Conservation (phyloP, 1,140 invertebrate genomes). For the Nymphalis io region DNA sequence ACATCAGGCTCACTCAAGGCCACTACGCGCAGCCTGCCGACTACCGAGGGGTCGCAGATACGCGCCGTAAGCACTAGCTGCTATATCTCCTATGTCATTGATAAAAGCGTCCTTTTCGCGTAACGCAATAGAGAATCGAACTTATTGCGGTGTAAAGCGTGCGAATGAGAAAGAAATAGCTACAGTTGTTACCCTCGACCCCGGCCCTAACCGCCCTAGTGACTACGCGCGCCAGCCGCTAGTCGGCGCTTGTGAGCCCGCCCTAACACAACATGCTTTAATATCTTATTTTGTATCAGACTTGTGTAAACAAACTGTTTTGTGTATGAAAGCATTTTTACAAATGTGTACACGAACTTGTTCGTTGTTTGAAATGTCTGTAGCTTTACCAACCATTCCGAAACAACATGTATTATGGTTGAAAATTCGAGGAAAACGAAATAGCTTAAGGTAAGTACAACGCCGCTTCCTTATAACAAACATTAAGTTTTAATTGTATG, state of each 20-base stretch:
- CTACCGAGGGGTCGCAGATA: constrained; percentile 39
- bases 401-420: constrained; percentile 25
- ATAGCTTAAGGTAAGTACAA: constrained; percentile 39
- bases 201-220: constrained; percentile 56
- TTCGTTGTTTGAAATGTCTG: constrained; percentile 33
- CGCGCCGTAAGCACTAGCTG: constrained; percentile 43
- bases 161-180: constrained; percentile 52
- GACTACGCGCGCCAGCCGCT: constrained; percentile 59
- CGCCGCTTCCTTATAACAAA: constrained; percentile 8
- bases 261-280: constrained; percentile 70
- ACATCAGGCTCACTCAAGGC: constrained; percentile 77
- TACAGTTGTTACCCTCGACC: constrained; percentile 48
- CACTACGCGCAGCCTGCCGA: constrained; percentile 56
- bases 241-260: constrained; percentile 72
- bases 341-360: constrained; percentile 31
- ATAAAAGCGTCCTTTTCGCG: constrained; percentile 75
- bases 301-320: constrained; percentile 74
- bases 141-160: constrained; percentile 56
- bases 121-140: constrained; percentile 53
- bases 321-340: constrained; percentile 48
- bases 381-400: background rate
- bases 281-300: constrained; percentile 61
- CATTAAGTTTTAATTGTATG: background rate
- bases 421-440: constrained; percentile 20
- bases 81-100: constrained; percentile 74